Conservation (phyloP, 2,888 invertebrate genomes). For the Oxyscelio sp. region DNA sequence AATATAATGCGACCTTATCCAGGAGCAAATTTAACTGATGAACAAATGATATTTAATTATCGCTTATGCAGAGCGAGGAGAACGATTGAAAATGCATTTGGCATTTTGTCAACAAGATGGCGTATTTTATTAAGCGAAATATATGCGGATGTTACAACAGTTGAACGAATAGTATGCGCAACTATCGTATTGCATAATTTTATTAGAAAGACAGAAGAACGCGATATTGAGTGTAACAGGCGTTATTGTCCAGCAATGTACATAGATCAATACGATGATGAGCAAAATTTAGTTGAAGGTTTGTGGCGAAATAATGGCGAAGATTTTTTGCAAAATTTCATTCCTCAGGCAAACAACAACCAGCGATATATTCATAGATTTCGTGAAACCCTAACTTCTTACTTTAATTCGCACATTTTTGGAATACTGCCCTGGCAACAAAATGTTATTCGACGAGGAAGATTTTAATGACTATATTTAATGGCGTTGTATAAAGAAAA, state of each 20-base stretch:
- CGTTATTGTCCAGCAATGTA: not conserved
- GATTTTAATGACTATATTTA: conserved; percentile 11
- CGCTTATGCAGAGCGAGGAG: conserved; percentile 46
- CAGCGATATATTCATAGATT: not conserved
- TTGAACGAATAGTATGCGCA: conserved; percentile 21
- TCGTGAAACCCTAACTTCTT: conserved; percentile 4
- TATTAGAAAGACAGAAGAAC: not conserved
- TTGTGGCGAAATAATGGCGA: conserved; percentile 8
- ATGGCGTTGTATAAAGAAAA: not conserved
- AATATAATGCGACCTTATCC: conserved; percentile 53
- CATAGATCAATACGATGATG: not conserved
- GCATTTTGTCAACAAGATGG: conserved; percentile 46
- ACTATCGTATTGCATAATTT: conserved; percentile 52
- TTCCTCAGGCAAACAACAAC: not conserved
- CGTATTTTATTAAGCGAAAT: conserved; percentile 25
- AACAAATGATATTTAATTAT: conserved; percentile 50
- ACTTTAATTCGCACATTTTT: not conserved
- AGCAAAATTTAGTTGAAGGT: not conserved
- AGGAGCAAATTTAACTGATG: conserved; percentile 20
- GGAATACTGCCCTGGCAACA: conserved; percentile 11
- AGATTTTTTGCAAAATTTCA: conserved; percentile 3
- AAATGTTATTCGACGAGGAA: conserved; percentile 18
- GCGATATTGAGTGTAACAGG: not conserved
- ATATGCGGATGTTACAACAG: conserved; percentile 10
- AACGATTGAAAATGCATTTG: conserved; percentile 58